Percentiles rank a stretch among this genome's conserved stretches.
Conservation (phyloP, 2,888 invertebrate species). For the Plebejus melissa region DNA sequence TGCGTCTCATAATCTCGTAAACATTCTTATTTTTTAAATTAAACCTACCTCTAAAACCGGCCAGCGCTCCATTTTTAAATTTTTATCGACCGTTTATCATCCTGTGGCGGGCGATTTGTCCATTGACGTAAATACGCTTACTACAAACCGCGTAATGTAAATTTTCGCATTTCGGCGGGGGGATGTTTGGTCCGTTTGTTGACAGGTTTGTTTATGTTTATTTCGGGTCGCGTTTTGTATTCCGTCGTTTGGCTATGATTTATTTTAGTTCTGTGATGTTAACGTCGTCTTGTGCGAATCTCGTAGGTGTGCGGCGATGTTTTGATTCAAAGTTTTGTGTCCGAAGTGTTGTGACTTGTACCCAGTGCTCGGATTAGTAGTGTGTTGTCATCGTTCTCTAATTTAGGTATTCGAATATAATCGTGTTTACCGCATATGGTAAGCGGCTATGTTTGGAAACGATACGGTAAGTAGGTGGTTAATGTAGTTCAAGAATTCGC, state of each 20-base stretch:
- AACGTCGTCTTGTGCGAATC: constrained; percentile 21
- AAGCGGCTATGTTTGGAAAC: constrained; percentile 48
- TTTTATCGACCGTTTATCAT: not conserved
- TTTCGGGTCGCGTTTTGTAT: constrained; percentile 67
- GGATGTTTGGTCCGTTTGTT: constrained; percentile 57
- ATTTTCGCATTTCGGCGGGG: constrained; percentile 42
- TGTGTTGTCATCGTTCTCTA: constrained; percentile 28
- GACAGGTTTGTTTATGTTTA: constrained; percentile 69
- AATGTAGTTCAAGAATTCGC: constrained; percentile 55
- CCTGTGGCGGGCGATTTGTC: constrained; percentile 33
- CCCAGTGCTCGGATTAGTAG: constrained; percentile 27
- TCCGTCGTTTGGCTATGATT: constrained; percentile 46
- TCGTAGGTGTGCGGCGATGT: constrained; percentile 48
- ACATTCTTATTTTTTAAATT: constrained; percentile 37
- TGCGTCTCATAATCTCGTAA: constrained; percentile 56
- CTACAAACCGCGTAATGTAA: constrained; percentile 40
- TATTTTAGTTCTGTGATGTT: constrained; percentile 23
- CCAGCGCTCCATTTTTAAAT: not conserved
- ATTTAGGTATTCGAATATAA: constrained; percentile 25
- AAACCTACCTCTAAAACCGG: not conserved
- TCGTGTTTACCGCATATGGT: constrained; percentile 32
- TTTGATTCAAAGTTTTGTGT: constrained; percentile 43
- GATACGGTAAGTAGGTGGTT: constrained; percentile 54
- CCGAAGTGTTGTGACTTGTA: not conserved
- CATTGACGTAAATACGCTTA: constrained; percentile 37